Conservation (phyloP, 1,140 invertebrate species). For the Coptotermes formosanus region DNA sequence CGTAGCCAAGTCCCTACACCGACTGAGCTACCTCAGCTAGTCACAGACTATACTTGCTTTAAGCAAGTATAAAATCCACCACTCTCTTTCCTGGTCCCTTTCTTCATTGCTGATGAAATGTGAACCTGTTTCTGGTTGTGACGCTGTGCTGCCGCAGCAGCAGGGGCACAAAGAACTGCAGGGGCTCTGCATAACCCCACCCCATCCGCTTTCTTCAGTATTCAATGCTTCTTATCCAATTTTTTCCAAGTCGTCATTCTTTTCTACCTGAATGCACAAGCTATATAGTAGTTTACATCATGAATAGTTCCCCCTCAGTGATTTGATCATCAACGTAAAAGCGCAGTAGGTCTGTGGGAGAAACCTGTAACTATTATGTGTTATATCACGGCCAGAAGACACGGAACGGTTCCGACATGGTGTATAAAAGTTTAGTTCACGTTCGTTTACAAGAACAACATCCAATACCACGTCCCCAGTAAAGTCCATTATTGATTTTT, state of each 20-base stretch:
- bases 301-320: background rate
- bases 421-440: background rate
- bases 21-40: too few relatives aligned
- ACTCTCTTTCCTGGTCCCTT: background rate
- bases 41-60: too few relatives aligned
- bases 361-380: background rate
- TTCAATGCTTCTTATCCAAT: background rate
- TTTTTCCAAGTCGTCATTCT: background rate
- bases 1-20: too few relatives aligned
- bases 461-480: too few relatives aligned
- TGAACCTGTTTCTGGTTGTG: background rate
- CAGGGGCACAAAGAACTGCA: background rate
- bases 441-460: too few relatives aligned
- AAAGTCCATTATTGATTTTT: too few relatives aligned
- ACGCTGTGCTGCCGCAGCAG: background rate
- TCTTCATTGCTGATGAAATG: background rate
- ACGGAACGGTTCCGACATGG: background rate
- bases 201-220: background rate
- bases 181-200: background rate
- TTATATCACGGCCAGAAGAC: background rate
- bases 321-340: background rate
- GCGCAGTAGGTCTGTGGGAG: background rate
- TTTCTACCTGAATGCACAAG: conserved; percentile 2
- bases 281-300: background rate
- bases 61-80: too few relatives aligned